These are phyloP conservation scores for Homarus gammarus DNA, from an alignment of 2,888 invertebrate species.

Conservation along the genomic window DNA sequence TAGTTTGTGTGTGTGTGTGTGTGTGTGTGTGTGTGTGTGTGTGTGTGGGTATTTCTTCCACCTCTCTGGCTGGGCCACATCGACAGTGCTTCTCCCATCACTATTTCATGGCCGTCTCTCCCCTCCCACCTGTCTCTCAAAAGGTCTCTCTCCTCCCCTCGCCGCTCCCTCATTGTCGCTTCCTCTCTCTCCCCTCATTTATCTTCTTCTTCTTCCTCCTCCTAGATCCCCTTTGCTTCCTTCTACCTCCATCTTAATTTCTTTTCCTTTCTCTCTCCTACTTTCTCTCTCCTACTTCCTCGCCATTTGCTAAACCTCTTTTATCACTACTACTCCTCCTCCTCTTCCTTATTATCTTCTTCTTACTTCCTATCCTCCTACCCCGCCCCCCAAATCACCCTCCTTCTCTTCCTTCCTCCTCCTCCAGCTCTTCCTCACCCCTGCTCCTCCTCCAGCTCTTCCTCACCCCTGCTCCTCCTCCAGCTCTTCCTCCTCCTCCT, in stretches of 20 bases:
- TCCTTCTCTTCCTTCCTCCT: too few species aligned
- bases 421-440: not conserved
- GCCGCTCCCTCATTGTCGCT: not conserved
- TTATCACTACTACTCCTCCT: not conserved
- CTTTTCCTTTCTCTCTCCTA: not conserved
- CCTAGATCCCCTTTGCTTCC: too few species aligned
- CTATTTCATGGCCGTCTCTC: not conserved
- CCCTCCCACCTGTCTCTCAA: not conserved
- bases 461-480: not conserved
- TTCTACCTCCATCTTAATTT: not conserved
- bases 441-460: not conserved
- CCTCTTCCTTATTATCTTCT: not conserved
- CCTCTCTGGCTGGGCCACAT: not conserved
- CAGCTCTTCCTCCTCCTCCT: too few species aligned
- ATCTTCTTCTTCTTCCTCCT: not conserved
- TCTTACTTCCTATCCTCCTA: constrained; percentile 1
- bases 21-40: too few species aligned
- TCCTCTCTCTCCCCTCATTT: not conserved
- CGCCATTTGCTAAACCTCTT: not conserved
- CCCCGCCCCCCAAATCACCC: not conserved
- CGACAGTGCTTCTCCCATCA: not conserved
- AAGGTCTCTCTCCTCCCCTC: too few species aligned
- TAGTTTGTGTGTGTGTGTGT: too few species aligned
- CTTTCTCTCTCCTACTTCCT: not conserved
- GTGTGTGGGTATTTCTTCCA: too few species aligned